Percentiles rank a stretch among this genome's conserved stretches.
Conservation (phyloP, 2,113 vertebrate genomes). For the Callorhinus ursinus region DNA sequence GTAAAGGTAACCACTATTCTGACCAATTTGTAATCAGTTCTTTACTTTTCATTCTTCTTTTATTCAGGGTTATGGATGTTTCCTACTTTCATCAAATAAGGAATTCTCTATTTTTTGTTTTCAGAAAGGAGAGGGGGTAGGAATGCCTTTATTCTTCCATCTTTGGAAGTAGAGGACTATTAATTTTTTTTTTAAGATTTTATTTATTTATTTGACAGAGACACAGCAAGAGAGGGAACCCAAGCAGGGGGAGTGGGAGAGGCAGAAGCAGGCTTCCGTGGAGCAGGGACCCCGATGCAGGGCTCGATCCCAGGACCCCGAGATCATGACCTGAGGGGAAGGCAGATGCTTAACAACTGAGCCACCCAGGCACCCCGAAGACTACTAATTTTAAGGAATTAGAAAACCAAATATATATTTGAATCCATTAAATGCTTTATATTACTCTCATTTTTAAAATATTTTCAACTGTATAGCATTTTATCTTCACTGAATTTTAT, state of each 20-base stretch:
- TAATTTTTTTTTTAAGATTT: background rate
- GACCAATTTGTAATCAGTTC: background rate
- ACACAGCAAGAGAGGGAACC: too few relatives aligned
- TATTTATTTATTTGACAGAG: too few relatives aligned
- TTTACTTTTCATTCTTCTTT: background rate
- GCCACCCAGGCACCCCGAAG: background rate
- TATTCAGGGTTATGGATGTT: background rate
- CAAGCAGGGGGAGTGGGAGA: too few relatives aligned
- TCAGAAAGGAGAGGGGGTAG: background rate
- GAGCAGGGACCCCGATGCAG: too few relatives aligned
- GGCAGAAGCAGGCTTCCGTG: too few relatives aligned
- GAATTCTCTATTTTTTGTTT: background rate
- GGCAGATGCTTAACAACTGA: too few relatives aligned
- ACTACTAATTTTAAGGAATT: background rate
- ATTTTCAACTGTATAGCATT: background rate
- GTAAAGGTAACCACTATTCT: background rate
- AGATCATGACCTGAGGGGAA: too few relatives aligned
- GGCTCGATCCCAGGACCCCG: too few relatives aligned
- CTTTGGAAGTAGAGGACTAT: background rate
- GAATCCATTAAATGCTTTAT: background rate
- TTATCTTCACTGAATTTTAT: background rate
- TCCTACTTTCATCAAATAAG: background rate
- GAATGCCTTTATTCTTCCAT: slow-evolving; percentile 5
- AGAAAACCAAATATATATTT: background rate
- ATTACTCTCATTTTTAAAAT: background rate